A percentile compares a stretch with the other conserved stretches of the same genome.
These are phyloP conservation scores for Byasa hedistus DNA, from an alignment of 2,888 invertebrate genomes.

Conservation along the genomic window DNA sequence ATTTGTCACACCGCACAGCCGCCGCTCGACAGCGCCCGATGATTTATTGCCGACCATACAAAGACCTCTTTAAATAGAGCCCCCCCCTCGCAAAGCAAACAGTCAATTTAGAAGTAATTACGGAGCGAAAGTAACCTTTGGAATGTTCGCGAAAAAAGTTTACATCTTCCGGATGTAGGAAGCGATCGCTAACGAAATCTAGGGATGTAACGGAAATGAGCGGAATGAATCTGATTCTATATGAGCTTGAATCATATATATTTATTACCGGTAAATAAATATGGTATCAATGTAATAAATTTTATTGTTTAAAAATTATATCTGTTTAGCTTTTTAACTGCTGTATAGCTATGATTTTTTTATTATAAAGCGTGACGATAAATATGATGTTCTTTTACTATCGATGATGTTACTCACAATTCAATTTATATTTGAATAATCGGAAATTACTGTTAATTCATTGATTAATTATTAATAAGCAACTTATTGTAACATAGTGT, in stretches of 20 bases:
- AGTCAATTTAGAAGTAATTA: constrained; percentile 67
- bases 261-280: no score
- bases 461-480: no score
- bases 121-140: constrained; percentile 59
- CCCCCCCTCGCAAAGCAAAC: constrained; percentile 68
- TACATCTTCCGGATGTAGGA: constrained; percentile 54
- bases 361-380: no score
- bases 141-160: constrained; percentile 50
- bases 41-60: constrained; percentile 71
- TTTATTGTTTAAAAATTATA: no score
- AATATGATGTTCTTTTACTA: no score
- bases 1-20: constrained; percentile 72
- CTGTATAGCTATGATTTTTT: no score
- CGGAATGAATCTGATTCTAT: neutral
- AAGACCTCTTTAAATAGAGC: constrained; percentile 71
- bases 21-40: constrained; percentile 65
- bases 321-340: no score
- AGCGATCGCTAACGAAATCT: constrained; percentile 42
- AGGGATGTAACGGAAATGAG: constrained; percentile 16
- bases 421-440: no score
- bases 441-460: no score
- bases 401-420: no score
- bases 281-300: no score
- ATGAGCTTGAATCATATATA: neutral
- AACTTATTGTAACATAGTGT: no score